phyloP scores from a whole-genome alignment of 92 coral and sea anemone genomes.

The Phymanthus crucifer region DNA sequence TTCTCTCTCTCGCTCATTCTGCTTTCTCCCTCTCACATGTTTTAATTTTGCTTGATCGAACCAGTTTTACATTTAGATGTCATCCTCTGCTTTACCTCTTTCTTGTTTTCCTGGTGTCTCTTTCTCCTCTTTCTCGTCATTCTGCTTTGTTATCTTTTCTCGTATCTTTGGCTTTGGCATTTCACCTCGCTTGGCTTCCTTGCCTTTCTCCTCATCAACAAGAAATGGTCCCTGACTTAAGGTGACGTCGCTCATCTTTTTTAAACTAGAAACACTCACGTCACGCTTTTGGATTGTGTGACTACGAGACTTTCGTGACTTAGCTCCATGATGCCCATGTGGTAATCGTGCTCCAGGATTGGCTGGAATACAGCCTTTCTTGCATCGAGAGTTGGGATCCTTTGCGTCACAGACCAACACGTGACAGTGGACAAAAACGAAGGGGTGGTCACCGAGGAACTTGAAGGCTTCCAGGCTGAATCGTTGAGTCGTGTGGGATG shows the following conservation, averaged over 20 bases:
- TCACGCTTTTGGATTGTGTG: conserved; percentile 10
- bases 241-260: not conserved
- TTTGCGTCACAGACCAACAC: not conserved
- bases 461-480: not conserved
- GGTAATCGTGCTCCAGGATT: not conserved
- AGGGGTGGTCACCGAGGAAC: not conserved
- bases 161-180: not conserved
- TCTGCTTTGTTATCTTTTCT: not conserved
- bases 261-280: not conserved
- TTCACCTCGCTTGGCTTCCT: not conserved
- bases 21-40: not conserved
- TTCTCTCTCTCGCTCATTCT: not conserved
- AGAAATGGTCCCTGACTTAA: conserved; percentile 41
- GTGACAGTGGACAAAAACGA: not conserved
- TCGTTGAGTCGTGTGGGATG: not conserved
- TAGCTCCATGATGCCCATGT: not conserved
- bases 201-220: conserved; percentile 10
- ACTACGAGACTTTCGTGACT: not conserved
- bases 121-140: conserved; percentile 24
- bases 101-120: not conserved
- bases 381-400: not conserved
- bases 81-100: not conserved
- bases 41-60: not conserved
- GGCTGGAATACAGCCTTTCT: not conserved
- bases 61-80: not conserved